Base-by-base conservation (phyloP, 1,140 invertebrate species). In the Pseudoatta argentina region DNA sequence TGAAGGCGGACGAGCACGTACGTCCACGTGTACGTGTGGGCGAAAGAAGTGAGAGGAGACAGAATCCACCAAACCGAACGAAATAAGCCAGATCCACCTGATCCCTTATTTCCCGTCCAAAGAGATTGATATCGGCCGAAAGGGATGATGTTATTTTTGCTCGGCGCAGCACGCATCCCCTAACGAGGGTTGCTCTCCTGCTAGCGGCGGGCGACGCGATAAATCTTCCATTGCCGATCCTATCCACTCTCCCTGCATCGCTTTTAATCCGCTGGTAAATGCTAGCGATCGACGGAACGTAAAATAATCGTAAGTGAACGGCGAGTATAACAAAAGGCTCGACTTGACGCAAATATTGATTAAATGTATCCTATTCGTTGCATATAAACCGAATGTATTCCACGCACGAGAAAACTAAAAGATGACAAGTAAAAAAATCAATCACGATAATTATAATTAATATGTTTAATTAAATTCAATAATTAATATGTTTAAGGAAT, bases 71-170 rank as follows among this genome's bases (percentile, higher is more conserved):
- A 34, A 30, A 63, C 55, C 64, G 61, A 87, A 71, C 79, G 76
- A 89, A 87, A 87, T 81, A 85, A 87, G 53, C 86, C 34, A 71
- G 85, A 73, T 87, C 69, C 86, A 85, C 86, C 85, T 71, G 79
- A 90, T 89, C 85, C 79, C 86, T 90, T 75, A 87, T 87, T 83
- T 21, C 61, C 67, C 18, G 63, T 39, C 77, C 18, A 73, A 30
- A 57, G 71, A 78, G 79, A 88, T 90, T 88, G 88, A 90, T 90
- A 90, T 75, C 30, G 53, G 24, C 44, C 83, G 39, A 83, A 86
- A 83, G 73, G 44, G 48, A 66, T 39, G 24, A 51, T 55, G 51
- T 81, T 85, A 82, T 78, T 90, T 90, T 89, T 82, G 18, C 63
- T 75, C 59, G 63, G 16, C 24, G 1, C n/a, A 30, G 21, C 14